These are phyloP conservation scores for Ranitomeya imitator DNA, from an alignment of 2,113 vertebrate species.

Conservation along the genomic window DNA sequence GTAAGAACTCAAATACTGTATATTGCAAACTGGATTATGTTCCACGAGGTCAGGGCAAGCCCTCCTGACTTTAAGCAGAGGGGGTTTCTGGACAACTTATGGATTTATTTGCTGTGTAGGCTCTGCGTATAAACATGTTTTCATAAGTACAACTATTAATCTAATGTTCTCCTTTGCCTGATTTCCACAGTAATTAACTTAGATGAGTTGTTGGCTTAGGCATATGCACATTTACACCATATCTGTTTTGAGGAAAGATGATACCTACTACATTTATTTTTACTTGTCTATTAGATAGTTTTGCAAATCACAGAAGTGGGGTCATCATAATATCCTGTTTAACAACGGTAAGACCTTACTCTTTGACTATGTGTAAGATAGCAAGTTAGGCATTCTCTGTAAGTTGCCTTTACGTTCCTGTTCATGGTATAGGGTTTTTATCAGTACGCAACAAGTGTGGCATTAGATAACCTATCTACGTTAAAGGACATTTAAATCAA, in stretches of 20 bases:
- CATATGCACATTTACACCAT: conserved; percentile 5
- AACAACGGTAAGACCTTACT: background rate
- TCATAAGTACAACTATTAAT: conserved; percentile 54
- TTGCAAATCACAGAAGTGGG: background rate
- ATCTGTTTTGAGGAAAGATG: background rate
- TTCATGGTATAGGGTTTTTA: background rate
- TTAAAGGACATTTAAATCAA: conserved; percentile 51
- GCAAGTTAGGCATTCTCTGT: conserved; percentile 4
- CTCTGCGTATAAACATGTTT: conserved; percentile 61
- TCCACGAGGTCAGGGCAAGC: conserved; percentile 83
- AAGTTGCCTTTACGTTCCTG: background rate
- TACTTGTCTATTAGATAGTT: background rate
- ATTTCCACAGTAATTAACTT: conserved; percentile 12
- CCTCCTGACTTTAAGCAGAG: conserved; percentile 81
- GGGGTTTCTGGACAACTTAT: conserved; percentile 58
- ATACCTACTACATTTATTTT: background rate
- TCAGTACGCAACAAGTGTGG: conserved; percentile 21
- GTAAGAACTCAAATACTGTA: conserved; percentile 98
- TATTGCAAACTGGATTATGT: conserved; percentile 97
- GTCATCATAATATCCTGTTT: background rate
- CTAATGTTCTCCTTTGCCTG: conserved; percentile 58
- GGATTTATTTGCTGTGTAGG: conserved; percentile 56
- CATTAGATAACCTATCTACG: conserved; percentile 57
- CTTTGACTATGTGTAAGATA: background rate
- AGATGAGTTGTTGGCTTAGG: conserved; percentile 16